A percentile compares a stretch with the other conserved stretches of the same genome.
Conservation (phyloP, 2,113 vertebrate species). For the Cyprinodon brontotheroides region DNA sequence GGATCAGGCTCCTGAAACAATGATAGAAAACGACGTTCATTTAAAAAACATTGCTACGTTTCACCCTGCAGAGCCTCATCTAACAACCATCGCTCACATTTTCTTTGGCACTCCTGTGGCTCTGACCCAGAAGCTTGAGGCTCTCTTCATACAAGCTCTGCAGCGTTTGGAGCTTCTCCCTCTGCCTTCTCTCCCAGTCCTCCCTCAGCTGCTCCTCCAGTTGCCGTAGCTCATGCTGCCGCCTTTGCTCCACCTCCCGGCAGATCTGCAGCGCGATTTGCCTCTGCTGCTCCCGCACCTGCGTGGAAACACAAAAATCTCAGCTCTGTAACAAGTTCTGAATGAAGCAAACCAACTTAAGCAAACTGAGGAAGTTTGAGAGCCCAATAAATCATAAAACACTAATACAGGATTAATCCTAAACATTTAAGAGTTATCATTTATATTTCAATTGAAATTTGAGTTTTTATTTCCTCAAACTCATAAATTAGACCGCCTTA, state of each 20-base stretch:
- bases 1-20: conserved; percentile 79
- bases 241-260: conserved; percentile 84
- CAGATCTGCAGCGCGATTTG: conserved; percentile 85
- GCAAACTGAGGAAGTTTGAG: background rate
- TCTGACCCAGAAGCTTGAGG: conserved; percentile 84
- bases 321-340: background rate
- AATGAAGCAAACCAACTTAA: background rate
- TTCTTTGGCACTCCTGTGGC: conserved; percentile 87
- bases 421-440: no score
- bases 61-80: background rate
- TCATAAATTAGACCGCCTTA: no score
- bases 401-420: background rate
- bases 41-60: background rate
- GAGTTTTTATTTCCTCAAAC: no score
- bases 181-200: conserved; percentile 86
- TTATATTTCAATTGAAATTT: no score
- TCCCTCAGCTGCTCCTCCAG: conserved; percentile 81
- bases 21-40: background rate
- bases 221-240: conserved; percentile 79
- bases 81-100: conserved; percentile 81
- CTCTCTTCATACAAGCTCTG: conserved; percentile 85
- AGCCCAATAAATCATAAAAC: background rate
- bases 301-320: background rate
- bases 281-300: conserved; percentile 96
- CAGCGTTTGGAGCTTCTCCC: conserved; percentile 81